A percentile compares a stretch with the other conserved stretches of the same genome.
Conservation (phyloP, 92 coral and sea anemone species). For the Zoanthus gigantus region DNA sequence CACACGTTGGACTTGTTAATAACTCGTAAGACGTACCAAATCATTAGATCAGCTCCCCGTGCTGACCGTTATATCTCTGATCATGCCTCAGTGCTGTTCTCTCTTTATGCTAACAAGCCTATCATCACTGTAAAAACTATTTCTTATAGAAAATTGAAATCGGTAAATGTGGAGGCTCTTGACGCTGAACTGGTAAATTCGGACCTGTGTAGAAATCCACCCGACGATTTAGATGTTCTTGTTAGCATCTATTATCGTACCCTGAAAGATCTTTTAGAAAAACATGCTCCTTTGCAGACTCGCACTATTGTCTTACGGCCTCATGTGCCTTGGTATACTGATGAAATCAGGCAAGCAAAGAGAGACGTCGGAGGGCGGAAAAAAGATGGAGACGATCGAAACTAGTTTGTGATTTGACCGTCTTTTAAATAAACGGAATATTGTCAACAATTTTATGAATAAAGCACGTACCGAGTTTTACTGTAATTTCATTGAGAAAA, state of each 20-base stretch:
- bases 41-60: conserved; percentile 38
- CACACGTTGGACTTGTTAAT: conserved; percentile 41
- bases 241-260: conserved; percentile 25
- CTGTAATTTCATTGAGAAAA: conserved; percentile 8
- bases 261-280: conserved; percentile 49
- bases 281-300: conserved; percentile 58
- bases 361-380: conserved; percentile 58
- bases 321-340: conserved; percentile 63
- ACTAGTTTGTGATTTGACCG: conserved; percentile 29
- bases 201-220: conserved; percentile 36
- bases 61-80: conserved; percentile 21
- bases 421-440: conserved; percentile 41
- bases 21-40: conserved; percentile 44
- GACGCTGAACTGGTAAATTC: conserved; percentile 35
- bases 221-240: conserved; percentile 31
- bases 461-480: conserved; percentile 11
- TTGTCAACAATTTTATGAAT: conserved; percentile 3
- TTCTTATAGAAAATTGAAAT: conserved; percentile 39
- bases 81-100: conserved; percentile 28
- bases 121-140: conserved; percentile 11
- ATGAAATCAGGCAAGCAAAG: conserved; percentile 60
- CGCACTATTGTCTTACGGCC: conserved; percentile 51
- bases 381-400: conserved; percentile 49
- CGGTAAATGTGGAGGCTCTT: conserved; percentile 20
- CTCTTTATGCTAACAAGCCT: conserved; percentile 22